These are phyloP conservation scores for Schizaphis graminum DNA, from an alignment of 2,888 invertebrate species.

Conservation along the genomic window DNA sequence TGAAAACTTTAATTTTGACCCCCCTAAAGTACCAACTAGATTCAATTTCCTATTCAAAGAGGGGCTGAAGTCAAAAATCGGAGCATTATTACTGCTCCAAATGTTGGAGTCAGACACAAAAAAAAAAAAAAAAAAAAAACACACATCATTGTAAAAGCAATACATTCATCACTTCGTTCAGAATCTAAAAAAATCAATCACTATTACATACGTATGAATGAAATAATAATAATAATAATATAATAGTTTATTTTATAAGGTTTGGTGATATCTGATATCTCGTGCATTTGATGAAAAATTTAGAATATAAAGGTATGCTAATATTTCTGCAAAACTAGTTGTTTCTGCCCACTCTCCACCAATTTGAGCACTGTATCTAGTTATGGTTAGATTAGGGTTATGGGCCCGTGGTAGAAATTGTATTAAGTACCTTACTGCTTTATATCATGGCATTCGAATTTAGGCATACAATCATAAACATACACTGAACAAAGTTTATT, in stretches of 20 bases:
- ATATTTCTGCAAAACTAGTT: background rate
- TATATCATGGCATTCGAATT: background rate
- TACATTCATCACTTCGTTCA: too few relatives aligned
- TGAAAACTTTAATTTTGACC: too few relatives aligned
- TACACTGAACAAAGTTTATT: background rate
- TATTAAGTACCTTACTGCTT: background rate
- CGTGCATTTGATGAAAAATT: background rate
- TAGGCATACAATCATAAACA: background rate
- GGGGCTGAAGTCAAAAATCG: too few relatives aligned
- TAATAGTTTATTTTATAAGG: background rate
- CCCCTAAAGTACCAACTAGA: too few relatives aligned
- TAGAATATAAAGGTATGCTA: background rate
- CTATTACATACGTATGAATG: background rate
- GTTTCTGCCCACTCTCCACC: background rate
- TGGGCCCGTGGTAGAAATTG: background rate
- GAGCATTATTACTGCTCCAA: too few relatives aligned
- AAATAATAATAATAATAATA: conserved; percentile 4
- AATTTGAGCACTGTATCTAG: background rate
- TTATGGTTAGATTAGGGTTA: background rate
- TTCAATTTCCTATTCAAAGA: too few relatives aligned
- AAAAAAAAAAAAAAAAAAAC: too few relatives aligned
- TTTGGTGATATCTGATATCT: background rate
- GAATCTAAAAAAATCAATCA: background rate
- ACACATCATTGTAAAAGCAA: too few relatives aligned
- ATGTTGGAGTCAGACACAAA: too few relatives aligned